Evolutionary conservation across 2,888 invertebrate genomes (phyloP), one percentile per base, ranked within the genome.

Genomic region (Yponomeuta sedellus): DNA sequence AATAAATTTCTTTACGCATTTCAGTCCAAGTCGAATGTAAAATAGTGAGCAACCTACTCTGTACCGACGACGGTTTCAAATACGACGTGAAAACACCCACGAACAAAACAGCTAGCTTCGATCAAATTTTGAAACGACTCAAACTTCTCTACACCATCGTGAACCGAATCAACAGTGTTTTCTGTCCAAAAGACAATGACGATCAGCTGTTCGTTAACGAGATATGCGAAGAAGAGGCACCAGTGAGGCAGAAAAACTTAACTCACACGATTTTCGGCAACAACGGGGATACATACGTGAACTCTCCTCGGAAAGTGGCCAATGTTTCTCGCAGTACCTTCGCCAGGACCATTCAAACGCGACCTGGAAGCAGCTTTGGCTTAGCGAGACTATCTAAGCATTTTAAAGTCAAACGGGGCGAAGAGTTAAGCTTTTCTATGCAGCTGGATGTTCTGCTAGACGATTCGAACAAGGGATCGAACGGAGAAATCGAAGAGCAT

Each of bases 21-120:
- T 78, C 78, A 91, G 91, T 81, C 22, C 80, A 81, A 77, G 75
- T 73, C 28, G 90, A 91, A 73, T 90, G 91, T 70, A 89, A 88
- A 75, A 79, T 86, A 2, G 90, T 90, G 0, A 85, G 81, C 70
- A 83, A 89, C 66, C 71, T 86, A 11, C 71, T 89, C 11, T 75
- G 77, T 64, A 69, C 77, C 0, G 68, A 72, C 2, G 70, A 71
- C 0, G 83, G 85, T 69, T 82, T 77, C 64, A 34, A 74, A 1
- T 86, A 81, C 64, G 73, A 81, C 5, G 70, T 81, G 8, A 80
- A 77, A 69, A 72, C 75, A 1, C 71, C 72, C 39, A 74, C 72
- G 20, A 65, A 68, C 1, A 79, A 78, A 66, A 72, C 75, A 3
- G 79, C 80, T 1, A 71, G 80, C 0, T 65, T 81, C 12, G 81